phyloP scores from a whole-genome alignment of 1,140 invertebrate genomes.

The Thaumetopoea pityocampa region DNA sequence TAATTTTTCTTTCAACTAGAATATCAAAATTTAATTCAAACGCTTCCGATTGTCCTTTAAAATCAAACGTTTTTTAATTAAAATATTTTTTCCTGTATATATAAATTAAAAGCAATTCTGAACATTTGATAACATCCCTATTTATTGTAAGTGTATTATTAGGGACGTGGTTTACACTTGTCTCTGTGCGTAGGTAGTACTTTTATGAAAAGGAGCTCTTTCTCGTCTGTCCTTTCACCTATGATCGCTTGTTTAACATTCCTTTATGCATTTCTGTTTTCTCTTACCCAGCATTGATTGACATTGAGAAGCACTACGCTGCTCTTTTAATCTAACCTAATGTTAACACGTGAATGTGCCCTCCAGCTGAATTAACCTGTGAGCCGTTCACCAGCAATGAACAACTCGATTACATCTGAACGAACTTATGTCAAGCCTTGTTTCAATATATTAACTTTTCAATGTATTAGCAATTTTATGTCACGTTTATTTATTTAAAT shows the following conservation, averaged over 20 bases:
- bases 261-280: conserved; percentile 46
- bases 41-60: too few species aligned
- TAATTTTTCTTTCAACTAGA: too few species aligned
- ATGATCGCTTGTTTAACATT: conserved; percentile 58
- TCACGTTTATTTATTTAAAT: conserved; percentile 9
- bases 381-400: not conserved
- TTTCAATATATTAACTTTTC: conserved; percentile 17
- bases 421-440: conserved; percentile 13
- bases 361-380: conserved; percentile 33
- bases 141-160: conserved; percentile 70
- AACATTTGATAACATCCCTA: too few species aligned
- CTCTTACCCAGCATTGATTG: conserved; percentile 21
- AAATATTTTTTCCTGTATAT: too few species aligned
- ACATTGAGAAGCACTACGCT: conserved; percentile 10
- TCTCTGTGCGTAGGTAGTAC: conserved; percentile 25
- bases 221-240: conserved; percentile 48
- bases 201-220: conserved; percentile 18
- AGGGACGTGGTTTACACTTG: conserved; percentile 52
- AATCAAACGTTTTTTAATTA: too few species aligned
- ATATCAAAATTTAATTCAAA: too few species aligned
- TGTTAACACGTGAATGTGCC: conserved; percentile 40
- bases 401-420: conserved; percentile 8
- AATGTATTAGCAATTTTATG: conserved; percentile 7
- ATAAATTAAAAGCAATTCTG: too few species aligned
- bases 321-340: conserved; percentile 22